Percentiles rank a stretch among this genome's conserved stretches.
phyloP scores from a whole-genome alignment of 2,113 vertebrate species.

The Psittacula cyanocephala region DNA sequence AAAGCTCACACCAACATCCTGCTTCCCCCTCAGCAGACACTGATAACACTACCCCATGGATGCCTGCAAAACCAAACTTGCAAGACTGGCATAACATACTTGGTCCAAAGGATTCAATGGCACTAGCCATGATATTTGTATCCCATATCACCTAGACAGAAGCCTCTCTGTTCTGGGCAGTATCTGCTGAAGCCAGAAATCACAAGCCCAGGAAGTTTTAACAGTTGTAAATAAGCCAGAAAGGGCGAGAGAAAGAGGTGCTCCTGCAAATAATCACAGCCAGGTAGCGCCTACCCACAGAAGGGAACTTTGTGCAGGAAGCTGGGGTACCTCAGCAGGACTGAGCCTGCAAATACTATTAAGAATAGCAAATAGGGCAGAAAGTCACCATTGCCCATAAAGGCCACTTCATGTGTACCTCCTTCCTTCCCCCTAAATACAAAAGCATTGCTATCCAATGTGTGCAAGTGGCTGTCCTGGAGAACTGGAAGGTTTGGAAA shows the following conservation, averaged over 20 bases:
- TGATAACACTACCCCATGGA: neutral
- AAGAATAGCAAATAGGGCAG: neutral
- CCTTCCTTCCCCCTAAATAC: neutral
- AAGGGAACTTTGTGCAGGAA: neutral
- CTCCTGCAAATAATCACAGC: neutral
- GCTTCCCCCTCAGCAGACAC: neutral
- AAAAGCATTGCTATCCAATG: no score
- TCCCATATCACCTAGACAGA: neutral
- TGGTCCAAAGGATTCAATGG: neutral
- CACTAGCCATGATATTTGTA: neutral
- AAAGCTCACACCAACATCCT: neutral
- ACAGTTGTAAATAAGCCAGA: neutral
- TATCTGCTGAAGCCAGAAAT: neutral
- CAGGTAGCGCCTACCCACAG: neutral
- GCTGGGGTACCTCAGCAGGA: neutral
- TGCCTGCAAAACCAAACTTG: neutral
- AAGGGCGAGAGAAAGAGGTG: neutral
- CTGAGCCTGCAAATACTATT: neutral
- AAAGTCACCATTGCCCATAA: neutral
- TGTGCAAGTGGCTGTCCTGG: no score
- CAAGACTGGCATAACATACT: neutral
- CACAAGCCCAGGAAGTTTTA: neutral
- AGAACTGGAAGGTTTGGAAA: neutral
- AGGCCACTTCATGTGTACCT: neutral
- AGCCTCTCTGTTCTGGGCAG: neutral